These are phyloP conservation scores for Chaetogeoica ovagalla DNA, from an alignment of 2,888 invertebrate species.

Conservation along the genomic window DNA sequence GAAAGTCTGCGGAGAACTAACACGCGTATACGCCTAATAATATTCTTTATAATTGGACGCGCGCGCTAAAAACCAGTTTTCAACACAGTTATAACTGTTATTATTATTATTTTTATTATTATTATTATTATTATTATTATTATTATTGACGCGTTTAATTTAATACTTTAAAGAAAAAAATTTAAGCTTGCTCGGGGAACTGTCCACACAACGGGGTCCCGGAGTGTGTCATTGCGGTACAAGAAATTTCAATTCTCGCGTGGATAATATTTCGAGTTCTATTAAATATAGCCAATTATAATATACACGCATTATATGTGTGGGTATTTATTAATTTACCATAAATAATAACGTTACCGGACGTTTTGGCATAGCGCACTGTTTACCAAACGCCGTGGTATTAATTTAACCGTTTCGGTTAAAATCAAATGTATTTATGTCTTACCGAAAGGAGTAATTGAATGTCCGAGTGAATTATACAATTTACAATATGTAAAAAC, in stretches of 20 bases:
- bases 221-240: background rate
- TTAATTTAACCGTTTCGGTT: too few species aligned
- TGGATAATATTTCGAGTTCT: background rate
- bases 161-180: background rate
- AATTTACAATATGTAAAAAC: too few species aligned
- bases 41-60: background rate
- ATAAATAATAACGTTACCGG: background rate
- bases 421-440: too few species aligned
- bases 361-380: background rate
- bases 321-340: background rate
- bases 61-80: slow-evolving; percentile 9
- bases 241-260: background rate
- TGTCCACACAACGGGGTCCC: background rate
- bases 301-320: background rate
- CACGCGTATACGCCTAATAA: background rate
- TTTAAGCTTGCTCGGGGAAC: background rate
- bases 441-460: background rate
- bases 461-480: too few species aligned
- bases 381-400: background rate
- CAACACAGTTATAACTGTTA: background rate
- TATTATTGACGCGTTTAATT: background rate
- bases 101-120: background rate
- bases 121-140: background rate
- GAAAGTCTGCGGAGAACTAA: too few species aligned
- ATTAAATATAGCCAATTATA: background rate